These are phyloP conservation scores for Girardinichthys multiradiatus DNA, from an alignment of 2,113 vertebrate genomes.

Conservation along the genomic window DNA sequence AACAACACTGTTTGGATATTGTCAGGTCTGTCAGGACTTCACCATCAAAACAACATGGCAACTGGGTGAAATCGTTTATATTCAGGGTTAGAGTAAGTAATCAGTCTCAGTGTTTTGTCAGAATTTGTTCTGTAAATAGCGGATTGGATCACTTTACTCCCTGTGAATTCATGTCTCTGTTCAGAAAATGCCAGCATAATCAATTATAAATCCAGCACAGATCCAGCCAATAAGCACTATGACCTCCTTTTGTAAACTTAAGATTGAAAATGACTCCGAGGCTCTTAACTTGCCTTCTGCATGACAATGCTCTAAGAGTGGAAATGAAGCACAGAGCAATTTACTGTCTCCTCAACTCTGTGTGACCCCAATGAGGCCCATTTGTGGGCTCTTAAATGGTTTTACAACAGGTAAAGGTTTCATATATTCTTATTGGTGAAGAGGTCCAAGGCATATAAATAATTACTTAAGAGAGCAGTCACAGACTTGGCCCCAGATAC, in stretches of 20 bases:
- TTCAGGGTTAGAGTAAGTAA: not conserved
- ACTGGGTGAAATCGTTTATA: not conserved
- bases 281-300: not conserved
- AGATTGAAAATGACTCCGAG: not conserved
- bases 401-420: not conserved
- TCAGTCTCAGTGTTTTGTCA: not conserved
- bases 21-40: not conserved
- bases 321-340: not conserved
- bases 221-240: not conserved
- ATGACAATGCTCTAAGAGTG: not conserved
- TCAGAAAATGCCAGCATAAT: not conserved
- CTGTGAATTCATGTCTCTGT: not conserved
- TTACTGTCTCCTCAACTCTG: not conserved
- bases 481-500: not conserved
- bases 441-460: not conserved
- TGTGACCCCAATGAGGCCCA: not conserved
- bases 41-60: not conserved
- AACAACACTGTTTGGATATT: too few relatives aligned
- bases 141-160: not conserved
- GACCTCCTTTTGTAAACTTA: too few relatives aligned
- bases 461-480: not conserved
- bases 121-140: not conserved
- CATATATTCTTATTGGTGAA: not conserved
- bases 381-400: not conserved
- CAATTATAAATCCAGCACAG: not conserved